phyloP scores from a whole-genome alignment of 64 coral and sea anemone genomes.

The Montipora foliosa region DNA sequence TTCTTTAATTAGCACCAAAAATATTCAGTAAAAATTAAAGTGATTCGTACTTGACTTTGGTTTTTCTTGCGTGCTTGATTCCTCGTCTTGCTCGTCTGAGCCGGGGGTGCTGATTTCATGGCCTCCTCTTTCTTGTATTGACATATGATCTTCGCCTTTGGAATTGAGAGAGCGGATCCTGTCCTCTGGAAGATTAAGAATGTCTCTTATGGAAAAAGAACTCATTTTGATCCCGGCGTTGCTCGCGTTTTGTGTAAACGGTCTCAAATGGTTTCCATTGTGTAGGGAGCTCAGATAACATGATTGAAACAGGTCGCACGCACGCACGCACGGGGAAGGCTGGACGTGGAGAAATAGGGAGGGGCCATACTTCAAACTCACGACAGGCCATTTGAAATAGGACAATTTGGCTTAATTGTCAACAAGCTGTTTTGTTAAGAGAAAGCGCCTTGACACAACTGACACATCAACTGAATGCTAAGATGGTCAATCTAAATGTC shows the following conservation, averaged over 20 bases:
- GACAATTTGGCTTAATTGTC: slow-evolving; percentile 74
- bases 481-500: slow-evolving; percentile 41
- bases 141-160: slow-evolving; percentile 44
- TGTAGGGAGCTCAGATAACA: slow-evolving; percentile 52
- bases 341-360: slow-evolving; percentile 36
- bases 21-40: slow-evolving; percentile 37
- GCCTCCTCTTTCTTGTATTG: slow-evolving; percentile 23
- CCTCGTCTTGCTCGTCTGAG: slow-evolving; percentile 13
- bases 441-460: slow-evolving; percentile 37
- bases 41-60: slow-evolving; percentile 50
- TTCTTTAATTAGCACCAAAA: not conserved
- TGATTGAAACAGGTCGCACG: slow-evolving; percentile 60
- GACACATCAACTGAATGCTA: slow-evolving; percentile 71
- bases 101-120: not conserved
- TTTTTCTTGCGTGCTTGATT: slow-evolving; percentile 4
- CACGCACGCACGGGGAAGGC: slow-evolving; percentile 57
- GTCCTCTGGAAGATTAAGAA: slow-evolving; percentile 79
- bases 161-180: slow-evolving; percentile 62
- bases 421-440: slow-evolving; percentile 77
- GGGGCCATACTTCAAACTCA: slow-evolving; percentile 74
- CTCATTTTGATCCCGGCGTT: slow-evolving; percentile 44
- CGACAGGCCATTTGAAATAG: slow-evolving; percentile 74
- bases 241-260: slow-evolving; percentile 65
- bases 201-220: slow-evolving; percentile 86
- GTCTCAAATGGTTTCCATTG: slow-evolving; percentile 75